Conservation (phyloP, 2,888 invertebrate genomes). For the Atrina japonica region DNA sequence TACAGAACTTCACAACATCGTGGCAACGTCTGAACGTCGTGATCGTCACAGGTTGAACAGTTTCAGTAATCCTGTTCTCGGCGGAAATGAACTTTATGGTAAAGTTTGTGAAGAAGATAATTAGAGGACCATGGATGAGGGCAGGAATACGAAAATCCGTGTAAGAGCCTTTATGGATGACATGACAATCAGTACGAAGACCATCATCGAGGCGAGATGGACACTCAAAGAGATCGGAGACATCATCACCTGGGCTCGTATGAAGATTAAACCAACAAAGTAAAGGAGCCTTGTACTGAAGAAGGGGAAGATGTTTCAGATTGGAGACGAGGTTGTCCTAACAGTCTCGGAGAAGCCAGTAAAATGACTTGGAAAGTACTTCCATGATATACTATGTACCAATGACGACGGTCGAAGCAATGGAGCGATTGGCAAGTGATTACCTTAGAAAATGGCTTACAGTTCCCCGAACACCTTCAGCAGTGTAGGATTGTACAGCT, state of each 20-base stretch:
- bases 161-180: conserved; percentile 27
- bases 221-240: conserved; percentile 20
- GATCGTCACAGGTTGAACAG: conserved; percentile 46
- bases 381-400: conserved; percentile 28
- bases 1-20: conserved; percentile 31
- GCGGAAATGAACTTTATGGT: conserved; percentile 38
- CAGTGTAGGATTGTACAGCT: conserved; percentile 36
- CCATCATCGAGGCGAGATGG: conserved; percentile 23
- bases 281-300: conserved; percentile 38
- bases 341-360: conserved; percentile 36
- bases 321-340: conserved; percentile 30
- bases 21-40: conserved; percentile 44
- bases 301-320: conserved; percentile 32
- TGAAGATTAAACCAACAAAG: conserved; percentile 40
- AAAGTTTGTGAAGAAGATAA: conserved; percentile 32
- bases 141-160: conserved; percentile 27
- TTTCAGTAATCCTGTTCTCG: conserved; percentile 42
- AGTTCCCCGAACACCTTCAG: conserved; percentile 39
- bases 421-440: conserved; percentile 5
- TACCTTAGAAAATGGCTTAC: conserved; percentile 33
- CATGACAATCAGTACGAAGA: conserved; percentile 27
- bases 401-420: conserved; percentile 21
- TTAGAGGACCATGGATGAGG: conserved; percentile 33
- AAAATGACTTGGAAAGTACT: conserved; percentile 22
- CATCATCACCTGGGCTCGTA: conserved; percentile 15